These are phyloP conservation scores for Cancer borealis DNA, from an alignment of 2,888 invertebrate species.

Conservation along the genomic window DNA sequence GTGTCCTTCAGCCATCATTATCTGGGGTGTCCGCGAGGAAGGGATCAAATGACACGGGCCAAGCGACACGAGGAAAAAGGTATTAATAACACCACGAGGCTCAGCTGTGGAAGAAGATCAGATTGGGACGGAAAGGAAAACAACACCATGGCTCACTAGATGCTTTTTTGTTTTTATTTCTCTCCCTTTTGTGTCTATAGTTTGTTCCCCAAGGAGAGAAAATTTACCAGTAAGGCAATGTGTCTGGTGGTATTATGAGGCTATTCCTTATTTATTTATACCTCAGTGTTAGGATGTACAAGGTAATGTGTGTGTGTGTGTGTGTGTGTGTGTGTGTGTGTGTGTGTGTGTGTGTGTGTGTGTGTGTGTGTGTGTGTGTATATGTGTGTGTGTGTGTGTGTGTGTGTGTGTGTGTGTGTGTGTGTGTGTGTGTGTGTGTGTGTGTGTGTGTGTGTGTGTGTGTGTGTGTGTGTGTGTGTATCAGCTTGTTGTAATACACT, in stretches of 20 bases:
- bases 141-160: not conserved
- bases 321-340: slow-evolving; percentile 23
- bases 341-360: slow-evolving; percentile 31
- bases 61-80: slow-evolving; percentile 30
- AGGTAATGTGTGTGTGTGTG: not conserved
- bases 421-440: slow-evolving; percentile 8
- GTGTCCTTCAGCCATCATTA: slow-evolving; percentile 52
- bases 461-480: not conserved
- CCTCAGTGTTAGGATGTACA: too few species aligned
- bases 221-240: not conserved
- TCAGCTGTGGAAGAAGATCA: not conserved
- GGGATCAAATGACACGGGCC: slow-evolving; percentile 38
- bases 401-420: slow-evolving; percentile 39
- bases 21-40: slow-evolving; percentile 47
- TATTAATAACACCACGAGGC: not conserved
- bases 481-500: not conserved
- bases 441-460: not conserved
- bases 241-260: not conserved
- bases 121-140: not conserved
- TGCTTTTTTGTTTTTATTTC: not conserved
- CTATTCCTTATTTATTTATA: too few species aligned
- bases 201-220: not conserved
- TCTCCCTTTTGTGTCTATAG: not conserved
- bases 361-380: slow-evolving; percentile 48
- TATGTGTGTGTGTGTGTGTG: slow-evolving; percentile 39